A percentile compares a stretch with the other conserved stretches of the same genome.
These are phyloP conservation scores for Clamator glandarius DNA, from an alignment of 2,797 vertebrate genomes.

Conservation along the genomic window DNA sequence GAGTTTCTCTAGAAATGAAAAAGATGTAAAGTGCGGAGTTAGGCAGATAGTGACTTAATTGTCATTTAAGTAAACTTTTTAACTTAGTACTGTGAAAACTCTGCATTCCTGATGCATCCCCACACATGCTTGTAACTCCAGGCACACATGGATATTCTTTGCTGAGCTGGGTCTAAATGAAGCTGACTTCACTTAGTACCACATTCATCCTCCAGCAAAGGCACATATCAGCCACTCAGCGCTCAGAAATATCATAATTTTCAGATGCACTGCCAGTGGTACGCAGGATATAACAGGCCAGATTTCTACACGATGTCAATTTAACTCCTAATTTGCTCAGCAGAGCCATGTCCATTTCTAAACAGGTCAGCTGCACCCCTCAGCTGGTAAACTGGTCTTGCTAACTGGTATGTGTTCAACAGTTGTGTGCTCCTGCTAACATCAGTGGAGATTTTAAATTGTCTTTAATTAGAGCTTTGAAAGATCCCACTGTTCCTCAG, in stretches of 20 bases:
- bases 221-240: not conserved
- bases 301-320: rapidly evolving
- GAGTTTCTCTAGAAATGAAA: not conserved
- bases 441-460: not conserved
- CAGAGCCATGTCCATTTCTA: not conserved
- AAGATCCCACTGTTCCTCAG: not conserved
- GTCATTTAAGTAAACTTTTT: not conserved
- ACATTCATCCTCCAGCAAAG: not conserved
- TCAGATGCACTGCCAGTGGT: not conserved
- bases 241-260: not conserved
- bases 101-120: not conserved
- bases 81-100: not conserved
- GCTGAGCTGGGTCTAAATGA: not conserved
- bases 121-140: not conserved
- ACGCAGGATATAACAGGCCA: not conserved
- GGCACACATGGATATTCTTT: not conserved
- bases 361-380: not conserved
- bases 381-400: not conserved
- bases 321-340: not conserved
- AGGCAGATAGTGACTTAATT: not conserved
- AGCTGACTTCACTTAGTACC: not conserved
- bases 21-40: not conserved
- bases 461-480: slow-evolving; percentile 1
- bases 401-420: not conserved
- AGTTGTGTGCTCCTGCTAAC: not conserved